phyloP scores from a whole-genome alignment of 1,140 invertebrate genomes.

The Micrasema longulum region DNA sequence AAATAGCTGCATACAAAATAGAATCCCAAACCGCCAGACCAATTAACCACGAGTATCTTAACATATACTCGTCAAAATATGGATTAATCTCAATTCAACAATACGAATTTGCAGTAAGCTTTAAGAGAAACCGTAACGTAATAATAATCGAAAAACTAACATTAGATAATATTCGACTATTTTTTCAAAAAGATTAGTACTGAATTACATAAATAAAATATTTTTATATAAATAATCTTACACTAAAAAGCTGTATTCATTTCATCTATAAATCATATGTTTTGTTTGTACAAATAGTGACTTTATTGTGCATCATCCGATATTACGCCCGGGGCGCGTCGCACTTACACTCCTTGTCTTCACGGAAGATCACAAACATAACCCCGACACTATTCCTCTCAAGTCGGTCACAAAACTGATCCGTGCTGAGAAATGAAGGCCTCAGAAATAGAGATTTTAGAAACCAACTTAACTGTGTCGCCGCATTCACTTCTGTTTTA shows the following conservation, averaged over 20 bases:
- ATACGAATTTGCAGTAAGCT: conserved; percentile 18
- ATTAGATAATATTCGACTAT: conserved; percentile 32
- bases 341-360: conserved; percentile 50
- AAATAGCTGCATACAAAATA: too few relatives aligned
- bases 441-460: neutral
- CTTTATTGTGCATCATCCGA: conserved; percentile 52
- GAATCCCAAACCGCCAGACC: neutral
- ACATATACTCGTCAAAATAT: conserved; percentile 9
- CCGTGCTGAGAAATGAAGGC: neutral
- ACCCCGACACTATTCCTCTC: conserved; percentile 33
- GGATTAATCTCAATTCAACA: conserved; percentile 35
- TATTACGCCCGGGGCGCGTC: conserved; percentile 42
- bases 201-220: conserved; percentile 34
- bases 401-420: neutral
- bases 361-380: conserved; percentile 53
- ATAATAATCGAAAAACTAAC: conserved; percentile 33
- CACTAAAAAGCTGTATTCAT: conserved; percentile 40
- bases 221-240: conserved; percentile 51
- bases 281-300: conserved; percentile 54
- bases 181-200: conserved; percentile 33
- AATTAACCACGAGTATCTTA: conserved; percentile 26
- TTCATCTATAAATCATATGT: conserved; percentile 36
- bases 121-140: conserved; percentile 16
- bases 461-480: neutral
- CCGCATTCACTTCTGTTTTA: neutral